Evolutionary conservation across 2,113 vertebrate genomes (phyloP).

Genomic region (Cairina moschata): DNA sequence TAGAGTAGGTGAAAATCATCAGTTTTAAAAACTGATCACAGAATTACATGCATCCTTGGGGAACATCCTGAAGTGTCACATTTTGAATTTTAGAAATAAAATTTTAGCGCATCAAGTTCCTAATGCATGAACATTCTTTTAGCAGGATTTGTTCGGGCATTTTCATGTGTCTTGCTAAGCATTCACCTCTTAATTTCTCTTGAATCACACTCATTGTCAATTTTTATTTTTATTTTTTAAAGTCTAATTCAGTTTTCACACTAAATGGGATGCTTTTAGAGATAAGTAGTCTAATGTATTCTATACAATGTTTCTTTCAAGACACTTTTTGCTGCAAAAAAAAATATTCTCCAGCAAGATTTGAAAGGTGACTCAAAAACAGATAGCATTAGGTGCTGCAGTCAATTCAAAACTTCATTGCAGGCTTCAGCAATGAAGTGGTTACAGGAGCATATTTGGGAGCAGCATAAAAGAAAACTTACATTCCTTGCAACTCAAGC

Average conservation of each 20-base stretch:
- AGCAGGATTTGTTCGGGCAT: not conserved
- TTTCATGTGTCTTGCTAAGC: not conserved
- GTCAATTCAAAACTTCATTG: not conserved
- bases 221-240: not conserved
- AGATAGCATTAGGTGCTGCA: not conserved
- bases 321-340: not conserved
- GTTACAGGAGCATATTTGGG: not conserved
- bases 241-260: not conserved
- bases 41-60: not conserved
- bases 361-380: not conserved
- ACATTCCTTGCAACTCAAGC: not conserved
- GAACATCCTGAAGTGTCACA: not conserved
- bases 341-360: not conserved
- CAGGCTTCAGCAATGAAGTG: not conserved
- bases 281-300: not conserved
- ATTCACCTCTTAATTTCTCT: not conserved
- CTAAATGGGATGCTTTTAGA: conserved; percentile 16
- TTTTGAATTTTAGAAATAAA: not conserved
- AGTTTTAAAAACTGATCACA: not conserved
- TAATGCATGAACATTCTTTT: not conserved
- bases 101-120: not conserved
- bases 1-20: not conserved
- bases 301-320: not conserved
- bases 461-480: not conserved
- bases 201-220: not conserved